phyloP scores from a whole-genome alignment of 1,140 invertebrate genomes.

The Camponotus pennsylvanicus region DNA sequence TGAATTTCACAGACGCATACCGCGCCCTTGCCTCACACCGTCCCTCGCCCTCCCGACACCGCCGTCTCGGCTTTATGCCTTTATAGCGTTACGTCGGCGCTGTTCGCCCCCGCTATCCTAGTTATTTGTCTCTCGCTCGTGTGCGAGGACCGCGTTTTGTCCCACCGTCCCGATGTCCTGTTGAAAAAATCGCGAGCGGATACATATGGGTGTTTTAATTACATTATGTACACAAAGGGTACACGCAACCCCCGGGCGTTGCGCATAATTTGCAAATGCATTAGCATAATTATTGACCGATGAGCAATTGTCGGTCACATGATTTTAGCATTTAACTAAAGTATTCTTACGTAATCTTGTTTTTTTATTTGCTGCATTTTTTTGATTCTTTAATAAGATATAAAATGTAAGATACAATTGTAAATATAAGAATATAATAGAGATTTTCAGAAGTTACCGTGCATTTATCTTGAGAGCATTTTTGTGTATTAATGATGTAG shows the following conservation, averaged over 20 bases:
- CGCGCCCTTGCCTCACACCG: constrained; percentile 42
- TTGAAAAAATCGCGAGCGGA: constrained; percentile 42
- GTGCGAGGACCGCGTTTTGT: constrained; percentile 12
- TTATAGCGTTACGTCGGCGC: constrained; percentile 15
- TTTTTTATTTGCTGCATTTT: not conserved
- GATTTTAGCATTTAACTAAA: not conserved
- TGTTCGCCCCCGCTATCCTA: constrained; percentile 67
- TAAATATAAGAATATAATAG: not conserved
- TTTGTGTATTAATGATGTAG: not conserved
- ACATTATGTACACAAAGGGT: constrained; percentile 38
- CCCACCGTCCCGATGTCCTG: not conserved
- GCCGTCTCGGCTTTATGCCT: constrained; percentile 58
- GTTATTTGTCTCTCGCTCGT: constrained; percentile 40
- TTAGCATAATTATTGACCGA: not conserved
- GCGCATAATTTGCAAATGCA: not conserved
- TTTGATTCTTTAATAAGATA: not conserved
- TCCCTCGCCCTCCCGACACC: constrained; percentile 14
- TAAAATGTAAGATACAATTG: no score
- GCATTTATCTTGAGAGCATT: not conserved
- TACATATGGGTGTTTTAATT: constrained; percentile 34
- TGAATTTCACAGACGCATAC: constrained; percentile 82
- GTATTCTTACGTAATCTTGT: not conserved
- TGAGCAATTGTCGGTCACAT: not conserved
- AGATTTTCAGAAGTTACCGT: not conserved
- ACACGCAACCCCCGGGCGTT: not conserved